Evolutionary conservation across 2,888 invertebrate species (phyloP).

Genomic region (Ornithoptera priamus): DNA sequence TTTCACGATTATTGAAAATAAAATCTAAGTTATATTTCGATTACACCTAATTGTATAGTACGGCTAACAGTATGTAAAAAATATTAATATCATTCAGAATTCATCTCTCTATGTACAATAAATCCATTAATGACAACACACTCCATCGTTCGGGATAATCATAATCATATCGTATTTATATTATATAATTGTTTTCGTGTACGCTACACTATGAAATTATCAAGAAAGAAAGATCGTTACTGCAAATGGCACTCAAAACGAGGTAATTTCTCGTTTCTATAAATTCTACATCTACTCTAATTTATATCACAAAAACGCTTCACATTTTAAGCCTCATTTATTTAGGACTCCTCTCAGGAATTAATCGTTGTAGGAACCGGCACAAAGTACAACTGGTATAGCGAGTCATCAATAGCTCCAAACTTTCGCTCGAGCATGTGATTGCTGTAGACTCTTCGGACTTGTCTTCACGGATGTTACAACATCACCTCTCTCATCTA

Average conservation of each 20-base stretch:
- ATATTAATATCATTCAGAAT: slow-evolving; percentile 74
- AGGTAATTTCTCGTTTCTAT: slow-evolving; percentile 60
- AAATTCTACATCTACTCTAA: slow-evolving; percentile 66
- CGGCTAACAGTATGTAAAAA: slow-evolving; percentile 64
- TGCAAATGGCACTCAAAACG: slow-evolving; percentile 74
- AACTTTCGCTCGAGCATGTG: slow-evolving; percentile 33
- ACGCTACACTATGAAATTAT: slow-evolving; percentile 56
- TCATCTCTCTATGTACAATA: slow-evolving; percentile 62
- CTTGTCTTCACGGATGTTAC: slow-evolving; percentile 39
- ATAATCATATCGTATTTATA: slow-evolving; percentile 43
- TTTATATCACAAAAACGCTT: slow-evolving; percentile 76
- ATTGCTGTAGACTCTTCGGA: slow-evolving; percentile 37
- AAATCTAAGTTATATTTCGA: slow-evolving; percentile 58
- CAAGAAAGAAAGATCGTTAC: slow-evolving; percentile 56
- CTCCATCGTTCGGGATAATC: slow-evolving; percentile 35
- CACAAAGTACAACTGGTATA: slow-evolving; percentile 38
- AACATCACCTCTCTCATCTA: slow-evolving; percentile 37
- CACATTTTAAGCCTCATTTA: slow-evolving; percentile 65
- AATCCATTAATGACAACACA: slow-evolving; percentile 15
- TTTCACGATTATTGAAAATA: slow-evolving; percentile 53
- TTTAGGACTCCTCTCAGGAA: slow-evolving; percentile 47
- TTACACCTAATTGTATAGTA: slow-evolving; percentile 52
- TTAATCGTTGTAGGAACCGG: slow-evolving; percentile 48
- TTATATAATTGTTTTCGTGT: slow-evolving; percentile 62
- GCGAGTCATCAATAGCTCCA: slow-evolving; percentile 48